Percentiles rank a stretch among this genome's conserved stretches.
phyloP scores from a whole-genome alignment of 2,113 vertebrate genomes.

The Plecotus auritus region DNA sequence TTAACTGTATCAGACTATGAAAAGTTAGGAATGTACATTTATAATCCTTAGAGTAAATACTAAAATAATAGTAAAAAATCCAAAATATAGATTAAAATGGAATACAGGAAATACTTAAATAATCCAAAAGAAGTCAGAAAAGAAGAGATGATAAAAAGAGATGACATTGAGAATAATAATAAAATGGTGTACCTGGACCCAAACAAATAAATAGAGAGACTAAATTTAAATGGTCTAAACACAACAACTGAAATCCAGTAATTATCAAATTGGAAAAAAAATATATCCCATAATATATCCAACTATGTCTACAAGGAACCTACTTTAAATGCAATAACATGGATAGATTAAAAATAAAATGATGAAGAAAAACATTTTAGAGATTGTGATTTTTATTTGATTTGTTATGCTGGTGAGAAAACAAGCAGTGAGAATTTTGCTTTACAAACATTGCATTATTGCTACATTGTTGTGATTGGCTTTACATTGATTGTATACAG shows the following conservation, averaged over 20 bases:
- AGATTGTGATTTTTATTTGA: constrained; percentile 37
- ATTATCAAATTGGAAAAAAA: neutral
- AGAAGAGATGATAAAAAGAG: neutral
- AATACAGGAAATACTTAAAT: neutral
- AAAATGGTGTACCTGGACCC: neutral
- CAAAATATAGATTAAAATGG: neutral
- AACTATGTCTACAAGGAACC: neutral
- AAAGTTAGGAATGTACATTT: neutral
- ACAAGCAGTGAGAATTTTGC: constrained; percentile 32
- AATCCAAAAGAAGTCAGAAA: neutral
- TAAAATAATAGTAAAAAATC: neutral
- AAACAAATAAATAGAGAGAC: neutral
- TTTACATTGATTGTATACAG: constrained; percentile 27
- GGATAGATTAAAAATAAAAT: neutral
- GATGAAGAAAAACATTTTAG: neutral
- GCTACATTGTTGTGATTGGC: constrained; percentile 1
- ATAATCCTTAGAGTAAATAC: neutral
- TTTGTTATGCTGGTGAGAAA: constrained; percentile 40
- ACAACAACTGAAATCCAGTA: neutral
- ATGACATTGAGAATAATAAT: neutral
- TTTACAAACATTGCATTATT: constrained; percentile 45
- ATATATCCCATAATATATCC: neutral
- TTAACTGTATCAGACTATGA: neutral
- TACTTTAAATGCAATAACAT: neutral
- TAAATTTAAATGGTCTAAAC: neutral